Evolutionary conservation across 2,888 invertebrate genomes (phyloP), one percentile per base, ranked within the genome.

Genomic region (Heliconius aoede): DNA sequence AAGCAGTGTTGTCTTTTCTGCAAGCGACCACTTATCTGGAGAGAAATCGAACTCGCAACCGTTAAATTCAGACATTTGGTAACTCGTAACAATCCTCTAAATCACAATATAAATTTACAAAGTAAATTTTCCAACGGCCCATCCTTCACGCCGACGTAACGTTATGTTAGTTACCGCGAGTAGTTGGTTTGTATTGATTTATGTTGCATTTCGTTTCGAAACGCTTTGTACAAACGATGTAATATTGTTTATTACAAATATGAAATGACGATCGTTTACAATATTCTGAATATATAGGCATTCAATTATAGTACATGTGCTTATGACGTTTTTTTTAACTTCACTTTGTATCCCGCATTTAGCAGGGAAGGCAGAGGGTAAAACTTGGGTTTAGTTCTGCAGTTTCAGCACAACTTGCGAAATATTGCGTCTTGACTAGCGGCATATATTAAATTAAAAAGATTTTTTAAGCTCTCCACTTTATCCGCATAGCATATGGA

Each of bases 121-220:
- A 28, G 11, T 30, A 28, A 28, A 30, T 51, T 69, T 51, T 30
- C 68, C 18, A 30, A 58, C 32, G 36, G 30, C 9, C 24, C 32
- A 55, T 58, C 32, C 32, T 30, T 30, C n/a, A 15, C n/a, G 32
- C 4, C n/a, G 30, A 18, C 11, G 58, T 71, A 71, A 62, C 26
- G 32, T 64, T 32, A 61, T 51, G 26, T 32, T 51, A 26, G 32
- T 46, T 46, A 36, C 8, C n/a, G n/a, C n/a, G n/a, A n/a, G n/a
- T 64, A 15, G 58, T 36, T 64, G 21, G 40, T 71, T 62, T 7
- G 32, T 75, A 71, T 75, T 75, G 75, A 71, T 75, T 75, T 75
- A 75, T 75, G 71, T 75, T 60, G 46, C 30, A 62, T 64, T 75
- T 26, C 74, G 69, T 75, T 75, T 32, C 69, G 69, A 71, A 69